Evolutionary conservation across 2,888 invertebrate species (phyloP), one percentile per base, ranked within the genome.

Genomic region (Beris chalybata): DNA sequence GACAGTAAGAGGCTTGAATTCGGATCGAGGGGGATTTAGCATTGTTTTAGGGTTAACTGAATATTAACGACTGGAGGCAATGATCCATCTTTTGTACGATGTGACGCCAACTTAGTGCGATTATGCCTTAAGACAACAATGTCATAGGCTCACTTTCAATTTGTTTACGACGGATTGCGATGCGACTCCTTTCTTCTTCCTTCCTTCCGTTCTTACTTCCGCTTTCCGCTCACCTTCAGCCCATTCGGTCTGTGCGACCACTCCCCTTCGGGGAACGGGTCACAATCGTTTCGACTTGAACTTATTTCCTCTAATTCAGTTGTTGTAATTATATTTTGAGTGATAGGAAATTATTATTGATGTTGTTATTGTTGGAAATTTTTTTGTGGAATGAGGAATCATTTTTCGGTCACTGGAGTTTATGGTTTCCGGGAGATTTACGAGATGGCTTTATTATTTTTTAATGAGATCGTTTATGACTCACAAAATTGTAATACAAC

Each of bases 51-150:
- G 50, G 64, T 57, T 67, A 50, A 59, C 31, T 67, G 59, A 67
- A 67, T 67, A 59, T 65, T 64, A 65, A 67, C 53, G 58, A 54
- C 65, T 54, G n/a, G 47, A 67, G 67, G 67, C 67, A 55, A 67
- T 67, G 58, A 67, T 67, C 67, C 59, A 54, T 67, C 65, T 67
- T 65, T 65, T 64, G 67, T 55, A 43, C 22, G 55, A 54, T 65
- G 58, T 65, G 65, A 56, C 56, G 65, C 50, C 61, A 44, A 64
- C 48, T 54, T 57, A 38, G 54, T 38, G 67, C 13, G 29, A 56
- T n/a, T 43, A 56, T 43, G 56, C 22, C 56, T 12, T 13, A 15
- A 56, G 15, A 53, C 11, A 30, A 7, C n/a, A 54, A 4, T 9
- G n/a, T 54, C 13, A n/a, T 31, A 12, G 22, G 54, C 54, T 54